Percentiles rank a stretch among this genome's conserved stretches.
phyloP scores from a whole-genome alignment of 2,113 vertebrate species.

The Chaetodon trifascialis region DNA sequence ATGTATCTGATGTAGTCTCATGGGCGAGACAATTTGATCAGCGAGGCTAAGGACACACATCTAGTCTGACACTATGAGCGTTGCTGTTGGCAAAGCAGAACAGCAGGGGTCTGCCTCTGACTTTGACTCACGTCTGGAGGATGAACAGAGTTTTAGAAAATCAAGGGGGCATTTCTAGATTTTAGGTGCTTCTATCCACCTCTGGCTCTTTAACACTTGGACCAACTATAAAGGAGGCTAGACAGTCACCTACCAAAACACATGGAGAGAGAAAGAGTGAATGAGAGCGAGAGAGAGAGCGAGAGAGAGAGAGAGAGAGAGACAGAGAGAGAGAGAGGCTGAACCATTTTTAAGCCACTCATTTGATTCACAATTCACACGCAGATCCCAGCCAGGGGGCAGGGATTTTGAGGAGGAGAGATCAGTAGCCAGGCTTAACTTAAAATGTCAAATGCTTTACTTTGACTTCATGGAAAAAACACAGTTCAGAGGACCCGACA shows the following conservation, averaged over 20 bases:
- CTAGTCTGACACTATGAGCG: background rate
- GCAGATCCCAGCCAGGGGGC: constrained; percentile 75
- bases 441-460: constrained; percentile 78
- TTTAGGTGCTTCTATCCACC: constrained; percentile 26
- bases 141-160: constrained; percentile 16
- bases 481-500: constrained; percentile 70
- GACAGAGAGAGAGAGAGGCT: constrained; percentile 44
- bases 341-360: constrained; percentile 68
- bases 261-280: background rate
- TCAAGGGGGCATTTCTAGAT: constrained; percentile 30
- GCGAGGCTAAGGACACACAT: constrained; percentile 14
- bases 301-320: constrained; percentile 1
- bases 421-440: constrained; percentile 74
- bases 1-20: constrained; percentile 36
- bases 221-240: constrained; percentile 15
- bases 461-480: constrained; percentile 76
- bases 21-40: constrained; percentile 29
- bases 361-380: constrained; percentile 74
- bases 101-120: constrained; percentile 36
- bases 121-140: constrained; percentile 15
- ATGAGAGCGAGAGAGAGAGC: constrained; percentile 2
- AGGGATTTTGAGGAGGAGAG: constrained; percentile 73
- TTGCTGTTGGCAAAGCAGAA: constrained; percentile 31
- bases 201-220: constrained; percentile 35
- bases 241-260: constrained; percentile 36